Conservation (phyloP, 2,888 invertebrate genomes). For the Polymixis lichenea region DNA sequence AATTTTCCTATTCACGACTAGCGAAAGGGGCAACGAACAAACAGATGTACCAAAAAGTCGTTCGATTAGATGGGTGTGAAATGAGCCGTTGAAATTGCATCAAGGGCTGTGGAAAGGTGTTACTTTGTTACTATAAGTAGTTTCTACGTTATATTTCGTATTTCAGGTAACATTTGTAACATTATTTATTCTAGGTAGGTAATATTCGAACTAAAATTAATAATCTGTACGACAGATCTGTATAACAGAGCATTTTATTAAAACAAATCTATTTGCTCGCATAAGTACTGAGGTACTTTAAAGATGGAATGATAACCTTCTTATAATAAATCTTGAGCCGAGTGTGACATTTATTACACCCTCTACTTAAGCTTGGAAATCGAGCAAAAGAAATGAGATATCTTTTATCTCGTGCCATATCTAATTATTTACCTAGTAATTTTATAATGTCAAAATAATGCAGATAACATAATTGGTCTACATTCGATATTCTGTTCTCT, state of each 20-base stretch:
- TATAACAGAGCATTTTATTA: not conserved
- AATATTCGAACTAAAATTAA: not conserved
- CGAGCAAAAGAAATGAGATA: slow-evolving; percentile 48
- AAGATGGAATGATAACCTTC: slow-evolving; percentile 44
- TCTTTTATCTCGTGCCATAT: slow-evolving; percentile 28
- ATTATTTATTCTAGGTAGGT: not conserved
- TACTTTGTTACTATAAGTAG: slow-evolving; percentile 52
- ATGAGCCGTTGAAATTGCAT: slow-evolving; percentile 75
- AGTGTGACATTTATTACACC: slow-evolving; percentile 56
- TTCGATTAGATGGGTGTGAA: slow-evolving; percentile 75
- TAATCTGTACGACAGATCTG: not conserved
- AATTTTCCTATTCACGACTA: slow-evolving; percentile 41
- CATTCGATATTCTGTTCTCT: slow-evolving; percentile 2
- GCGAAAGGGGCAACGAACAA: slow-evolving; percentile 58
- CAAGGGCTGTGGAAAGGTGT: slow-evolving; percentile 70
- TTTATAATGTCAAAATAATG: not conserved
- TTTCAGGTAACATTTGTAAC: slow-evolving; percentile 41
- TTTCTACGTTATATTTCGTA: slow-evolving; percentile 48
- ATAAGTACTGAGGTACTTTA: slow-evolving; percentile 26
- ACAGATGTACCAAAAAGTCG: slow-evolving; percentile 71
- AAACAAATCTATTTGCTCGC: slow-evolving; percentile 30
- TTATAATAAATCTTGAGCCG: slow-evolving; percentile 47
- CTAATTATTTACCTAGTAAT: slow-evolving; percentile 9
- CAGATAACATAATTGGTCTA: not conserved
- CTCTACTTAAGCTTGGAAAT: slow-evolving; percentile 21